Evolutionary conservation across 2,888 invertebrate genomes (phyloP), one percentile per base, ranked within the genome.

Genomic region (Belgica antarctica): DNA sequence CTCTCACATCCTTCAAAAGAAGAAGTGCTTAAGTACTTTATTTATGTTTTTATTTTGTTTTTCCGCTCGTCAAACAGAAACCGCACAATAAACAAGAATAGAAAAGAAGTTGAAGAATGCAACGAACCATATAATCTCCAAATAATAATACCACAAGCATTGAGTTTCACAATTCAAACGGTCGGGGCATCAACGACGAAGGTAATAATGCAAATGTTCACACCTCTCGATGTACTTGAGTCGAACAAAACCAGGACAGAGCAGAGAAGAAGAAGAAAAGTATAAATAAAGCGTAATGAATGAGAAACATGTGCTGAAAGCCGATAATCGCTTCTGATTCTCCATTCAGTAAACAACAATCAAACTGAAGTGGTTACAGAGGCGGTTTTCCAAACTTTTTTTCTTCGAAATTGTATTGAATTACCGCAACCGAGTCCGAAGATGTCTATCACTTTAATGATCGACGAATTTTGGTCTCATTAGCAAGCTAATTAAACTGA

Each of bases 241-340:
- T 34, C 12, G 17, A 2, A 24, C 22, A 19, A 25, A n/a, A n/a
- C n/a, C n/a, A n/a, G n/a, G n/a, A n/a, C n/a, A n/a, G n/a, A n/a
- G n/a, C n/a, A n/a, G n/a, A 24, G 36, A 24, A 62, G 62, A 62
- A 28, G 28, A 61, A 24, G 10, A 65, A 7, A 62, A 3, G 22
- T 15, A 36, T 25, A 46, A 4, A 25, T 57, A 25, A 15, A 68
- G 57, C 31, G 24, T 28, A 36, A 59, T 22, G 22, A 70, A 70
- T 61, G 61, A 70, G 70, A 70, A 70, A 61, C 70, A 70, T 70
- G 70, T 70, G 70, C 70, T 70, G 25, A n/a, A 57, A 41, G 68
- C 57, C 68, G 68, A 68, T 68, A 57, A 68, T 68, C 68, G 57
- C 68, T 57, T 68, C 46, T 62, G 34, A n/a, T 62, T n/a, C 31